phyloP scores from a whole-genome alignment of 2,113 vertebrate genomes.

The Reinhardtius hippoglossoides region DNA sequence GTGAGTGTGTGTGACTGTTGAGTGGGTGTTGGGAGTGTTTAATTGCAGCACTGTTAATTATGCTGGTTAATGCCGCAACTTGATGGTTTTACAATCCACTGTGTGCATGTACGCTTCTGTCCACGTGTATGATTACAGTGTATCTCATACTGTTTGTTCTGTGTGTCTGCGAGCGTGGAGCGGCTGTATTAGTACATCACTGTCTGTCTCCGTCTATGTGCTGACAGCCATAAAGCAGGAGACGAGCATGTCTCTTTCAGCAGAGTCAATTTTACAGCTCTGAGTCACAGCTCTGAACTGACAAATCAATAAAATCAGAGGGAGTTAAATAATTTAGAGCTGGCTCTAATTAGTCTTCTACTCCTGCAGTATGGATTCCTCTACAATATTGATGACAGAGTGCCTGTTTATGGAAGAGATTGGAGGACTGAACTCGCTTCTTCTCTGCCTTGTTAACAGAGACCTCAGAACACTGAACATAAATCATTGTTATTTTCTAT shows the following conservation, averaged over 20 bases:
- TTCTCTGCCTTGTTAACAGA: slow-evolving; percentile 52
- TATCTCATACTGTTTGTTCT: slow-evolving; percentile 46
- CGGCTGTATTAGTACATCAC: slow-evolving; percentile 61
- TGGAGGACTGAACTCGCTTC: slow-evolving; percentile 57
- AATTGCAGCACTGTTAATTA: slow-evolving; percentile 72
- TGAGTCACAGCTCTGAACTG: slow-evolving; percentile 92
- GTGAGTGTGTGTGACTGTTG: slow-evolving; percentile 7
- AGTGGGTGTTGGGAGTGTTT: slow-evolving; percentile 50
- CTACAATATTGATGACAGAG: slow-evolving; percentile 97
- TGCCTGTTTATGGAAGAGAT: slow-evolving; percentile 81
- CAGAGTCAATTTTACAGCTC: slow-evolving; percentile 98
- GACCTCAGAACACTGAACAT: slow-evolving; percentile 44
- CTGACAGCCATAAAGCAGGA: slow-evolving; percentile 81
- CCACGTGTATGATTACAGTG: slow-evolving; percentile 1
- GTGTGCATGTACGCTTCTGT: slow-evolving; percentile 16
- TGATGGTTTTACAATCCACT: slow-evolving; percentile 7
- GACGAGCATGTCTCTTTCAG: slow-evolving; percentile 87
- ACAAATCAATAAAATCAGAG: slow-evolving; percentile 99
- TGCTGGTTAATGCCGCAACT: slow-evolving; percentile 42
- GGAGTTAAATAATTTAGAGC: slow-evolving; percentile 99
- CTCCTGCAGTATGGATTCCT: slow-evolving; percentile 96
- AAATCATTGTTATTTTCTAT: slow-evolving; percentile 21
- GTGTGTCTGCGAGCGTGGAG: slow-evolving; percentile 20
- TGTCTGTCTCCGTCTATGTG: slow-evolving; percentile 41
- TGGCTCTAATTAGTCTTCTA: slow-evolving; percentile 99